Evolutionary conservation across 92 coral and sea anemone species (phyloP), one percentile per base, ranked within the genome.

Genomic region (Epizoanthus fatuus): DNA sequence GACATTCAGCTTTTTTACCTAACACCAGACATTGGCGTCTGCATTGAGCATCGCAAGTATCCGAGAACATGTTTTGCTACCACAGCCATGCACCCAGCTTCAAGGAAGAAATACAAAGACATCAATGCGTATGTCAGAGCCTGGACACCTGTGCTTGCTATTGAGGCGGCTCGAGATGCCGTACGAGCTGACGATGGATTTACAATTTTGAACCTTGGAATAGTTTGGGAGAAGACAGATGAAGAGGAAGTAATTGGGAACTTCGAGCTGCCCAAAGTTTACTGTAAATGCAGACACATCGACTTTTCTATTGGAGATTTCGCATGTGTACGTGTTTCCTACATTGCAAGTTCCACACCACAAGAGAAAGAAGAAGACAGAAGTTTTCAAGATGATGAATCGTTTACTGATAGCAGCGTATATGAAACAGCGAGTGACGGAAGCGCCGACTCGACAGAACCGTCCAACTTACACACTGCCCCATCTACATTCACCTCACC

Each of bases 81-180:
- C 58, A 87, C 86, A 16, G 86, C 93, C 22, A 63, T 84, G 63
- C 89, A 84, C 6, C 81, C 87, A 55, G 97, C 95, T 7, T 93
- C 97, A 4, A 67, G 76, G 75, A 38, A 82, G 17, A 67, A 10
- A 20, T 93, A 91, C 65, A 60, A 38, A 8, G 57, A 87, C 75
- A 91, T 93, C 35, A 74, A 87, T 2, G 84, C 82, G 11, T 97
- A 97, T 86, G 83, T 90, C 12, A 38, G 12, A 5, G 83, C 89
- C 4, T 95, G 99, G 99, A 88, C 84, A 57, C 98, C 99, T 49
- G 95, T 93, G 6, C 94, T 97, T 60, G 93, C 93, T 51, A 93
- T 97, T 89, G 99, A 97, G 58, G 90, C 94, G 13, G 95, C 97
- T 12, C 90, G 86, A 72, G 92, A 75, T 25, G 98, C 99, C 2